Conservation (phyloP, 2,797 vertebrate genomes). For the Lagorchestes hirsutus region DNA sequence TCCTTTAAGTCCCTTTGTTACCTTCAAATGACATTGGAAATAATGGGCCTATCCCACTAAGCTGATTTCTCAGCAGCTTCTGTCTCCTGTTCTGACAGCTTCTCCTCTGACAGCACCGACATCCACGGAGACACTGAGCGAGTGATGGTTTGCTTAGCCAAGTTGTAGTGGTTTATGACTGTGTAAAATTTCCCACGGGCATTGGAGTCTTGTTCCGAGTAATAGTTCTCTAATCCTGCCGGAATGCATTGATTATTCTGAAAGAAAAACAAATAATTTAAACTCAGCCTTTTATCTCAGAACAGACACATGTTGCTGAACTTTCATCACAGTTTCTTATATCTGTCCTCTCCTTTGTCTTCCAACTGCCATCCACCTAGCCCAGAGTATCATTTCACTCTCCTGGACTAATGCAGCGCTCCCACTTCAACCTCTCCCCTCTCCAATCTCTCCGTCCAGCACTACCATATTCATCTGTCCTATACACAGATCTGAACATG, state of each 20-base stretch:
- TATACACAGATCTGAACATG: not conserved
- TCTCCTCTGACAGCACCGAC: conserved; percentile 96
- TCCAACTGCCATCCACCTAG: not conserved
- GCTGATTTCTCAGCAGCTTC: conserved; percentile 95
- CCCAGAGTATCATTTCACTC: not conserved
- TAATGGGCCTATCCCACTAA: conserved; percentile 82
- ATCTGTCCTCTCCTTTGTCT: not conserved
- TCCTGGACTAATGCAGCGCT: not conserved
- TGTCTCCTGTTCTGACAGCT: conserved; percentile 95
- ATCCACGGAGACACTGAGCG: conserved; percentile 96
- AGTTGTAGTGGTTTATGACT: conserved; percentile 96
- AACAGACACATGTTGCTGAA: not conserved
- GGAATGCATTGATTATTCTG: conserved; percentile 96
- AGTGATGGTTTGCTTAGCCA: conserved; percentile 96
- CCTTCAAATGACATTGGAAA: conserved; percentile 78
- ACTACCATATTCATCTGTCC: not conserved
- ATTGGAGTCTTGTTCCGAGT: conserved; percentile 92
- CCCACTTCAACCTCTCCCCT: not conserved
- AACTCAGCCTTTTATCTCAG: accelerated
- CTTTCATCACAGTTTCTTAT: not conserved
- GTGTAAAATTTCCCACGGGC: conserved; percentile 95
- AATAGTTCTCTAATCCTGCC: conserved; percentile 93
- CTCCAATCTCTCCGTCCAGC: not conserved
- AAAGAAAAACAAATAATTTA: conserved; percentile 64
- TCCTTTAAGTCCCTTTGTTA: conserved; percentile 85